phyloP scores from a whole-genome alignment of 2,113 vertebrate genomes.

The Sinocyclocheilus maitianheensis region DNA sequence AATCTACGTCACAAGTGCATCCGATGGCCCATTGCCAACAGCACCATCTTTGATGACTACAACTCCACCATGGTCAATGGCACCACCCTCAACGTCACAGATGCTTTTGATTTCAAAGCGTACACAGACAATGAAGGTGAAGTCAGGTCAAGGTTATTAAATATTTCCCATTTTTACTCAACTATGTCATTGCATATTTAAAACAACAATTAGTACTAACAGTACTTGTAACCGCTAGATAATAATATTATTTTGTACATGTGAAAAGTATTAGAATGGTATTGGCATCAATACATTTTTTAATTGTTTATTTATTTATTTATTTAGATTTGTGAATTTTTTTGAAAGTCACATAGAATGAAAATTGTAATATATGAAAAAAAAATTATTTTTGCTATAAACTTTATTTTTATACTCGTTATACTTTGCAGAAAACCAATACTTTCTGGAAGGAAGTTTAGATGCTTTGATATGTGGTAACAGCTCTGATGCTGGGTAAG shows the following conservation, averaged over 20 bases:
- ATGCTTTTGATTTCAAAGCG: constrained; percentile 80
- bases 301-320: no score
- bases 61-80: constrained; percentile 43
- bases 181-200: not conserved
- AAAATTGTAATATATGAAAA: not conserved
- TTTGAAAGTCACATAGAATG: not conserved
- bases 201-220: not conserved
- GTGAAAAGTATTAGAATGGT: not conserved
- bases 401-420: constrained; percentile 33
- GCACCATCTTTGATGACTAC: constrained; percentile 59
- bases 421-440: constrained; percentile 83
- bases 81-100: constrained; percentile 50
- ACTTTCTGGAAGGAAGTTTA: constrained; percentile 84
- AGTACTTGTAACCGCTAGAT: not conserved
- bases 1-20: constrained; percentile 94
- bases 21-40: constrained; percentile 83
- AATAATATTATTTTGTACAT: not conserved
- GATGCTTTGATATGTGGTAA: constrained; percentile 96
- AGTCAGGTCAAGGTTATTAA: constrained; percentile 44
- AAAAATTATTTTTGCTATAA: not conserved
- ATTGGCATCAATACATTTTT: not conserved
- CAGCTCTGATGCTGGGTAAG: constrained; percentile 91
- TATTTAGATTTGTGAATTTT: no score
- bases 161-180: not conserved
- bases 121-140: constrained; percentile 87